Evolutionary conservation across 2,797 vertebrate genomes (phyloP), one percentile per base, ranked within the genome.

Genomic region (Phoebastria nigripes): DNA sequence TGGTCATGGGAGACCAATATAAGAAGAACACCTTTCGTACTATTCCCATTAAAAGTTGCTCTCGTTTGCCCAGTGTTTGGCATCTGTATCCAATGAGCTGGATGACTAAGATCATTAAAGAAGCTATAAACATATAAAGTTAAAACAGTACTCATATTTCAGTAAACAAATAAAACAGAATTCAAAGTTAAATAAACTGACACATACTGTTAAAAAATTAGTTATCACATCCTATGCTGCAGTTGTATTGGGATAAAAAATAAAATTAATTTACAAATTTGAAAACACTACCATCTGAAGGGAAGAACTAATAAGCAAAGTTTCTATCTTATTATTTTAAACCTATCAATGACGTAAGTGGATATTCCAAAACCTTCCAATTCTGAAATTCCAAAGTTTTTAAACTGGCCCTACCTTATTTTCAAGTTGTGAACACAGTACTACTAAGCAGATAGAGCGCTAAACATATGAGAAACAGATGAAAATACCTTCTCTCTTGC

Each of bases 401-500:
- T 65, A 42, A 89, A 70, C 21, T 12, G 33, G 15, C 6, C 16
- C 7, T 24, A 26, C 17, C 16, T 62, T 55, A 52, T 62, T 80
- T 90, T 55, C 44, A 63, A 51, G n/a, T 15, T 70, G 41, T 18
- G 37, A 69, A 44, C 8, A 29, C 6, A 31, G 20, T 35, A 46
- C 10, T 63, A 19, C 19, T 37, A 77, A 61, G 39, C 17, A 79
- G 37, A 82, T 0, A 69, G 22, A 15, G 19, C 26, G 7, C 21
- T 41, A 71, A 79, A 35, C 2, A 12, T 1, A 15, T 1, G 39
- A 82, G 37, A 84, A 85, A 20, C 24, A 73, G 72, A 73, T 35
- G 62, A 70, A 87, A 74, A 72, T 97, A 99, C 99, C 99, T 99
- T 99, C 94, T 99, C 99, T 93, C 99, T 98, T 83, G 99, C 99